Base-by-base conservation (phyloP, 2,888 invertebrate genomes). In the Phytoseiulus persimilis region DNA sequence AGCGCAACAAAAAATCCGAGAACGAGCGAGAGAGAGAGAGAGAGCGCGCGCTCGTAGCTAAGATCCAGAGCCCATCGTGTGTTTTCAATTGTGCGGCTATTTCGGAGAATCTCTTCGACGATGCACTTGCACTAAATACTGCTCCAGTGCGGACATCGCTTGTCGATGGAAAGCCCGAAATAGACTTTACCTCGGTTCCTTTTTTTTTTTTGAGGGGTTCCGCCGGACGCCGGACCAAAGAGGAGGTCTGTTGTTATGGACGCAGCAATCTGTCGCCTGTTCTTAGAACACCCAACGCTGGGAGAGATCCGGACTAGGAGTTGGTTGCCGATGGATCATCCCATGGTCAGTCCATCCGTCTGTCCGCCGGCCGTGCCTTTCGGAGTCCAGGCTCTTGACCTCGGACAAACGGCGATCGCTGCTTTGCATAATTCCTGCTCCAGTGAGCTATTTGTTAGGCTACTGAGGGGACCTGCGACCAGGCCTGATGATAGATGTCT, bases 201-300 rank as follows among this genome's bases (percentile, higher is more conserved):
- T 65, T 65, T 2, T 65, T 65, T 65, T 65, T 65, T 28, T 28
- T 65, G 65, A 65, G 65, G 65, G 65, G 65, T 65, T 65, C 65
- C 65, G 65, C n/a, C 32, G 87, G 87, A 87, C 39, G 45, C 87
- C n/a, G n/a, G n/a, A 87, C 87, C 32, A 32, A 87, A 87, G 87
- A 87, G 87, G 87, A 87, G 87, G 87, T 87, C 87, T 87, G 87
- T 87, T 87, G 87, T 65, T 65, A 65, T 65, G 65, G 65, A 65
- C 87, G n/a, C 28, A 45, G 45, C 87, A 87, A 87, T 87, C 87
- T 87, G 87, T 87, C 87, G 87, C 87, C 65, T 65, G 65, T 87
- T 87, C 87, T 87, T 87, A 45, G 87, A 87, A 87, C 87, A 87
- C 87, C 39, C 87, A 33, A 33, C 87, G 87, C 87, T 39, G 18